A percentile compares a stretch with the other conserved stretches of the same genome.
Conservation (phyloP, 2,113 vertebrate genomes). For the Lycaon pictus region DNA sequence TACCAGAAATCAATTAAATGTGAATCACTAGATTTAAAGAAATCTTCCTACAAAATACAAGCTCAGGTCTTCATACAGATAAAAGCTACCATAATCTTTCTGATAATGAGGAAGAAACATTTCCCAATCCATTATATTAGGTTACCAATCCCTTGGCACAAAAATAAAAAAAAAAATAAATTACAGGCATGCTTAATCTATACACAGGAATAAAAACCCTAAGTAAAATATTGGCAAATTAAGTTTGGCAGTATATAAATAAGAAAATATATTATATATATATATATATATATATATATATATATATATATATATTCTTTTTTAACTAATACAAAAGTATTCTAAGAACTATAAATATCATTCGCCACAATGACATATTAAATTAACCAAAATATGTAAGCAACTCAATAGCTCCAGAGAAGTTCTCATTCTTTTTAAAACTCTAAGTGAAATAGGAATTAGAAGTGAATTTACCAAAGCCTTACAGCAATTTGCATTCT, state of each 20-base stretch:
- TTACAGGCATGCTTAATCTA: background rate
- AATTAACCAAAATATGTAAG: background rate
- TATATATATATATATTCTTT: too few species aligned
- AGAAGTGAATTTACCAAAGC: background rate
- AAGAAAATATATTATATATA: background rate
- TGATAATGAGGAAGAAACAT: background rate
- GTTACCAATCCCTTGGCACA: background rate
- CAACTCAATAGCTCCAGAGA: background rate
- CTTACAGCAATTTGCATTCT: background rate
- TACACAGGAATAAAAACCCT: background rate
- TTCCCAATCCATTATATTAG: background rate
- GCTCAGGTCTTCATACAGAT: background rate
- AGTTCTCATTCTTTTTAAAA: background rate
- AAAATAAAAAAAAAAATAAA: background rate
- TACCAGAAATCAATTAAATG: background rate
- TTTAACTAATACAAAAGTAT: background rate
- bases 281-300: too few species aligned
- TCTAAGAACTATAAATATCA: background rate
- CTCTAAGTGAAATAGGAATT: background rate
- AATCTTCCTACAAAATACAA: background rate
- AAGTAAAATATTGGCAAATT: background rate
- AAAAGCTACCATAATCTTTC: background rate
- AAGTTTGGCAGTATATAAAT: background rate
- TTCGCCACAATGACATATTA: background rate
- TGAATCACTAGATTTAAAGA: background rate